Evolutionary conservation across 2,888 invertebrate genomes (phyloP).

Genomic region (Megastigmus dorsalis): DNA sequence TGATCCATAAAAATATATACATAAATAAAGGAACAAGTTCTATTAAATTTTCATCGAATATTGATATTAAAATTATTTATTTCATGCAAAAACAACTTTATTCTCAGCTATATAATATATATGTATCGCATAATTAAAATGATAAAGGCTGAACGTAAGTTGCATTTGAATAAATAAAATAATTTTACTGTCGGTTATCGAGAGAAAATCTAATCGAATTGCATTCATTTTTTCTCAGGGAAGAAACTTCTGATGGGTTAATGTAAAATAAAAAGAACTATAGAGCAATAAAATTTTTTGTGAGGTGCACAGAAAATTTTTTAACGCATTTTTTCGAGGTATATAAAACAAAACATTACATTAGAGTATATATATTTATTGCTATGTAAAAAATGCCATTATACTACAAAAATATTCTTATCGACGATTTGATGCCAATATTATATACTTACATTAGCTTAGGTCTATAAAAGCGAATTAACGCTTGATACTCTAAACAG

Average conservation of each 20-base stretch:
- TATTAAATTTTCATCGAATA: no score
- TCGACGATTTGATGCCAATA: constrained; percentile 36
- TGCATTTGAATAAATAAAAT: constrained; percentile 3
- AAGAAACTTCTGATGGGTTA: not conserved
- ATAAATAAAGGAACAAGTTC: no score
- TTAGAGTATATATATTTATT: constrained; percentile 4
- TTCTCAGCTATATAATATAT: no score
- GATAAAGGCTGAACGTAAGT: no score
- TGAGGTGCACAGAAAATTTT: not conserved
- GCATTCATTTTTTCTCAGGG: constrained; percentile 37
- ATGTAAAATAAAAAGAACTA: not conserved
- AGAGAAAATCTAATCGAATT: not conserved
- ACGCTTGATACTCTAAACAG: not conserved
- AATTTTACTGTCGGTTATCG: not conserved
- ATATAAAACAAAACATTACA: not conserved
- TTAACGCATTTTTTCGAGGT: constrained; percentile 1
- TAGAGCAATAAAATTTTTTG: constrained; percentile 27
- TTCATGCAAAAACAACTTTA: no score
- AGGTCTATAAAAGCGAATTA: not conserved
- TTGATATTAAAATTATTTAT: no score
- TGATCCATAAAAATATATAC: no score
- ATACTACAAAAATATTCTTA: constrained; percentile 6
- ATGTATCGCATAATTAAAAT: no score
- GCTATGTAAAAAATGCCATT: constrained; percentile 24
- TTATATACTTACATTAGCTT: constrained; percentile 3